Evolutionary conservation across 2,888 invertebrate genomes (phyloP).

Genomic region (Agrochola lota): DNA sequence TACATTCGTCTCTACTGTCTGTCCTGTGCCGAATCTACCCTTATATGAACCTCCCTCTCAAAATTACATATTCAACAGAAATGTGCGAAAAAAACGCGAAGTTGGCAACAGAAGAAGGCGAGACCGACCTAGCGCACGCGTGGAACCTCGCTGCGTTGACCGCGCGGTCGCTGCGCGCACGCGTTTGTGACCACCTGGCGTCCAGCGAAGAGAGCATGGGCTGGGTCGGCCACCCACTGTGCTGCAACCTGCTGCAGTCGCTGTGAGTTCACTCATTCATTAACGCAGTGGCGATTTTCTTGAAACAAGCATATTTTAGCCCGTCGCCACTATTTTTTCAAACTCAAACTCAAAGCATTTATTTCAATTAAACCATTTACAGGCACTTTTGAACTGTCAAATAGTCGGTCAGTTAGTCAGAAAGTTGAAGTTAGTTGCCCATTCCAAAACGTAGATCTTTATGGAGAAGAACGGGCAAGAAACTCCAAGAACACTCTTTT

Average conservation of each 20-base stretch:
- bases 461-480: too few species aligned
- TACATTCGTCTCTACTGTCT: neutral
- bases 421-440: too few species aligned
- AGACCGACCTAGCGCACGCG: constrained; percentile 95
- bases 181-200: constrained; percentile 80
- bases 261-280: neutral
- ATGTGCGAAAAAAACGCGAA: constrained; percentile 96
- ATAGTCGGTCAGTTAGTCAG: too few species aligned
- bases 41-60: too few species aligned
- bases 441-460: too few species aligned
- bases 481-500: too few species aligned
- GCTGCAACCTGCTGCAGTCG: constrained; percentile 95
- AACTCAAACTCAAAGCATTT: neutral
- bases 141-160: constrained; percentile 96
- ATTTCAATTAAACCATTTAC: too few species aligned
- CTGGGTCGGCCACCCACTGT: constrained; percentile 96
- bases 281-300: neutral
- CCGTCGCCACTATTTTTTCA: neutral
- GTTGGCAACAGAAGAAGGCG: constrained; percentile 93
- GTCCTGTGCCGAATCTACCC: neutral
- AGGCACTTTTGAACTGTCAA: too few species aligned
- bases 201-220: constrained; percentile 93
- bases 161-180: constrained; percentile 86
- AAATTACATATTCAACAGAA: constrained; percentile 72
- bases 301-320: neutral